Evolutionary conservation across 2,888 invertebrate genomes (phyloP).

Genomic region (Heliconius erato): DNA sequence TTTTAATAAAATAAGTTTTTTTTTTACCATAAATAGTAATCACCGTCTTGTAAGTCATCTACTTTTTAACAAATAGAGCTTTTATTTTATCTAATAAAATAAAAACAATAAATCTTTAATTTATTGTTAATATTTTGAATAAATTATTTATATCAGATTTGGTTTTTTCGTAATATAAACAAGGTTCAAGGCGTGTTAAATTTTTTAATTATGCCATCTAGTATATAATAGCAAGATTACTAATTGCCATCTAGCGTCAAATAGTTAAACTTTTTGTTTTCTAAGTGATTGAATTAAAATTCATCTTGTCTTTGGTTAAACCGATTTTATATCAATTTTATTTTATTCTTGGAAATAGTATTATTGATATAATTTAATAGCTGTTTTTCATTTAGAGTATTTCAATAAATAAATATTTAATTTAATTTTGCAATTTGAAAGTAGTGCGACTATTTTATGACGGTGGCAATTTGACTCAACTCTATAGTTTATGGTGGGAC

Average conservation of each 20-base stretch:
- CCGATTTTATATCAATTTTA: not conserved
- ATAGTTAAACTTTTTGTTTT: not conserved
- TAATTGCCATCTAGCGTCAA: slow-evolving; percentile 19
- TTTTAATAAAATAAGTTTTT: no score
- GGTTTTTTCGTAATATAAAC: no score
- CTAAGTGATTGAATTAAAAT: not conserved
- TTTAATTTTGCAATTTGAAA: not conserved
- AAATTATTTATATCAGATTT: no score
- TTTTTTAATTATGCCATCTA: slow-evolving; percentile 26
- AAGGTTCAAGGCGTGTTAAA: not conserved
- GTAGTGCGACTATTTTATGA: slow-evolving; percentile 17
- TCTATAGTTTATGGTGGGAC: slow-evolving; percentile 57
- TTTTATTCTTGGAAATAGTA: not conserved
- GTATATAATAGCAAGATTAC: slow-evolving; percentile 16
- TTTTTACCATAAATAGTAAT: no score
- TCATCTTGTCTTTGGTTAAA: not conserved
- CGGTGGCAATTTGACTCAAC: slow-evolving; percentile 37
- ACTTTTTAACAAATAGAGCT: not conserved
- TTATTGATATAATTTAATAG: not conserved
- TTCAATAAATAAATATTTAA: not conserved
- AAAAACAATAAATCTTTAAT: no score
- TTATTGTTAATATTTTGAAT: no score
- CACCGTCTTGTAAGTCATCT: no score
- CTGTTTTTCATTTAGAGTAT: not conserved
- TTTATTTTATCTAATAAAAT: no score